A percentile compares a stretch with the other conserved stretches of the same genome.
phyloP scores from a whole-genome alignment of 2,113 vertebrate genomes.

The Amblyornis subalaris region DNA sequence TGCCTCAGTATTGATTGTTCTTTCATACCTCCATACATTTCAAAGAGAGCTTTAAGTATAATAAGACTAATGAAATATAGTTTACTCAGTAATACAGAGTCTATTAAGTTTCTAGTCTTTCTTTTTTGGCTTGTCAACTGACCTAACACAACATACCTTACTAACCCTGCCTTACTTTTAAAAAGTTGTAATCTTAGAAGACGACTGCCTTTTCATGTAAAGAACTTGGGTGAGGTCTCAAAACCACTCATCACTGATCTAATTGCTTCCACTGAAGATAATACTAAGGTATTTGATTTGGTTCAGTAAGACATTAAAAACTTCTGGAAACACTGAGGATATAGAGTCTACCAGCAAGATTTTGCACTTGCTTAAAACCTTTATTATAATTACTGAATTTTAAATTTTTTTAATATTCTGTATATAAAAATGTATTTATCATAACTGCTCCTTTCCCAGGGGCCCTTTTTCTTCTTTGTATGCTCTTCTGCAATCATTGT shows the following conservation, averaged over 20 bases:
- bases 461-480: not conserved
- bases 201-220: not conserved
- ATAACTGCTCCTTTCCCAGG: not conserved
- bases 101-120: not conserved
- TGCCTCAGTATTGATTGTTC: not conserved
- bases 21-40: not conserved
- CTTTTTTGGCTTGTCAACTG: not conserved
- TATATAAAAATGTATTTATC: not conserved
- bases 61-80: not conserved
- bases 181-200: not conserved
- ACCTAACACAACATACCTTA: not conserved
- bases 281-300: not conserved
- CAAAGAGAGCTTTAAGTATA: not conserved
- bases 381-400: not conserved
- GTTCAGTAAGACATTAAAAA: not conserved
- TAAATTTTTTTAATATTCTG: not conserved
- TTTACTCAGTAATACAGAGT: not conserved
- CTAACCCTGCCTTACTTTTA: not conserved
- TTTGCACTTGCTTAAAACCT: not conserved
- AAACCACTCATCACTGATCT: not conserved
- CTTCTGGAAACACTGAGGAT: not conserved
- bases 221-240: not conserved
- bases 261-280: not conserved
- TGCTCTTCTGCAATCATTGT: not conserved
- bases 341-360: not conserved